Conservation (phyloP, 1,140 invertebrate species). For the Centruroides vittatus region DNA sequence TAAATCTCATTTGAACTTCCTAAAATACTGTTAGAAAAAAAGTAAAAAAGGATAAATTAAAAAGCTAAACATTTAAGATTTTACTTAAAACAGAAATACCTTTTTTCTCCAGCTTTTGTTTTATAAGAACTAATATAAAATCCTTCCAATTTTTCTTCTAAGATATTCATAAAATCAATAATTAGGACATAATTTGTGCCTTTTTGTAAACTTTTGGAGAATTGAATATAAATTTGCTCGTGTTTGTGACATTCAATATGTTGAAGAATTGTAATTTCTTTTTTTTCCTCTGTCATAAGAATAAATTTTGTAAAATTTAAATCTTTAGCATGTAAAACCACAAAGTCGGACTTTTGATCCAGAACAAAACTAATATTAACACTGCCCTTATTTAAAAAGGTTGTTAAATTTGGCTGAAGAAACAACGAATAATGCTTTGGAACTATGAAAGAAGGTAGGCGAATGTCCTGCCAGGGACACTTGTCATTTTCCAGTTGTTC, state of each 20-base stretch:
- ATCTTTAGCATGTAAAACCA: constrained; percentile 80
- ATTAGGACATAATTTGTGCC: constrained; percentile 69
- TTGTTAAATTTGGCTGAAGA: constrained; percentile 86
- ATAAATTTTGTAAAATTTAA: constrained; percentile 65
- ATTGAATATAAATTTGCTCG: constrained; percentile 72
- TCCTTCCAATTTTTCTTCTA: constrained; percentile 67
- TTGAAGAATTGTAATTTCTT: constrained; percentile 41
- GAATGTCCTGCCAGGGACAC: constrained; percentile 78
- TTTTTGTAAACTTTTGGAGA: constrained; percentile 44
- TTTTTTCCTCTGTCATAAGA: constrained; percentile 9
- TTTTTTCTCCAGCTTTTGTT: constrained; percentile 52
- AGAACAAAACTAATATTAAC: constrained; percentile 40
- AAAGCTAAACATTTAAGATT: no score
- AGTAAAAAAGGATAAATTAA: no score
- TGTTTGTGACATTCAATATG: constrained; percentile 62
- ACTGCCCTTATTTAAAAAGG: constrained; percentile 59
- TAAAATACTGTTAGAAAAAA: no score
- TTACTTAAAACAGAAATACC: constrained; percentile 35
- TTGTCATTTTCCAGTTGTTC: constrained; percentile 34
- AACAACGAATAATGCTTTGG: constrained; percentile 76
- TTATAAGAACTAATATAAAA: constrained; percentile 85
- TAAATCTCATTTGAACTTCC: no score
- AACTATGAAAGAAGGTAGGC: constrained; percentile 61
- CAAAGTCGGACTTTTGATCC: constrained; percentile 65
- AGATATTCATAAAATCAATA: constrained; percentile 61